Conservation (phyloP, 2,888 invertebrate species). For the Pimpla rufipes region DNA sequence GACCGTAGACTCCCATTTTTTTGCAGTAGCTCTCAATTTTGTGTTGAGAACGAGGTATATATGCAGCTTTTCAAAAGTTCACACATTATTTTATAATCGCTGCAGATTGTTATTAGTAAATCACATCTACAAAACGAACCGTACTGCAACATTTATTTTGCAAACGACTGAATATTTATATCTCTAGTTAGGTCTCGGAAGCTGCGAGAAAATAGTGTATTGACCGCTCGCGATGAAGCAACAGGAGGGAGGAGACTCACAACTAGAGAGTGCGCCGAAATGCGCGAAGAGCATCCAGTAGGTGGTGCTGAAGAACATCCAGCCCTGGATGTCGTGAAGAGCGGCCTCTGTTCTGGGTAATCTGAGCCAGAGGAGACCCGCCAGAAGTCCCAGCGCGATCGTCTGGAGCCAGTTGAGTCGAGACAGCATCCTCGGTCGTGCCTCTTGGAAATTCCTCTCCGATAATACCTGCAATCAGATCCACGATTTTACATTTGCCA, state of each 20-base stretch:
- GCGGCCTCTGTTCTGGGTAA: slow-evolving; percentile 91
- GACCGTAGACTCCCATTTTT: no score
- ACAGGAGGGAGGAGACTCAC: no score
- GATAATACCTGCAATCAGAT: slow-evolving; percentile 87
- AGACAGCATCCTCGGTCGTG: slow-evolving; percentile 91
- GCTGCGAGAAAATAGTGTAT: neutral
- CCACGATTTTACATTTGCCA: neutral
- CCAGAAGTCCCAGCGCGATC: slow-evolving; percentile 90
- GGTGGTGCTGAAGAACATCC: slow-evolving; percentile 94
- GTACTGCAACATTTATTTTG: no score
- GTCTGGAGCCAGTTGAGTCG: slow-evolving; percentile 93
- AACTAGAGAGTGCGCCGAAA: slow-evolving; percentile 92
- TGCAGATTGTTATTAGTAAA: no score
- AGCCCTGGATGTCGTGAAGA: slow-evolving; percentile 92
- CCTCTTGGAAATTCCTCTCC: slow-evolving; percentile 91
- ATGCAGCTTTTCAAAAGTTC: no score
- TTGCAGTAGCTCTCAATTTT: no score
- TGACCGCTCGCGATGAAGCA: no score
- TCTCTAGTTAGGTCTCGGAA: no score
- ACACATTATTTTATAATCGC: no score
- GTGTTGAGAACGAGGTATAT: no score
- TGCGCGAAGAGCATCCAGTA: slow-evolving; percentile 94
- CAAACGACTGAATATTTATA: no score
- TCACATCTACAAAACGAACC: no score
- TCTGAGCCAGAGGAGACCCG: slow-evolving; percentile 93